Percentiles rank a stretch among this genome's conserved stretches.
These are phyloP conservation scores for Epinotia nisella DNA, from an alignment of 2,888 invertebrate species.

Conservation along the genomic window DNA sequence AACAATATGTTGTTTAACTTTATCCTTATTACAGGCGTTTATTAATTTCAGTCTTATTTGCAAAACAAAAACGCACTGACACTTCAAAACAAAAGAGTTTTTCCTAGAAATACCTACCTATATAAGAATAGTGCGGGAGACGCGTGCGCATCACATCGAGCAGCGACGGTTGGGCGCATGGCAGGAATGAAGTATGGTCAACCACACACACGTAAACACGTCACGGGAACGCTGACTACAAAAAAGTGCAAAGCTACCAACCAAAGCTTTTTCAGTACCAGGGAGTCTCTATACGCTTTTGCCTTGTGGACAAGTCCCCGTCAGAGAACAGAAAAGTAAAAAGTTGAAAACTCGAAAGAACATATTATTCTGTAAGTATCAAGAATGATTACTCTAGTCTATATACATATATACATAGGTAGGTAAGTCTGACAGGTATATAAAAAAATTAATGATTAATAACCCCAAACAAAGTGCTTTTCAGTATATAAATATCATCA, in stretches of 20 bases:
- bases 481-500: no score
- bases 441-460: no score
- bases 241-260: background rate
- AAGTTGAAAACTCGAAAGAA: background rate
- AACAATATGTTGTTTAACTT: background rate
- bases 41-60: background rate
- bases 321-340: background rate
- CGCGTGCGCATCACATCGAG: constrained; percentile 51
- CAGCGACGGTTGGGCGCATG: constrained; percentile 62
- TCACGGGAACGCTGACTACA: background rate
- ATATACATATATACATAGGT: no score
- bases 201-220: background rate
- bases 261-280: background rate
- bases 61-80: constrained; percentile 3
- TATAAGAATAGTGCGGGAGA: constrained; percentile 40
- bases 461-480: no score
- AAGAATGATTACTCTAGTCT: no score
- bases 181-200: constrained; percentile 57
- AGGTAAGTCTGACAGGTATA: no score
- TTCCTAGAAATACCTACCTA: background rate
- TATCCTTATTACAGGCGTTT: background rate
- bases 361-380: background rate
- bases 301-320: background rate
- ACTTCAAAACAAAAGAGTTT: background rate
- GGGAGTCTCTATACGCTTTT: background rate